Percentiles rank a stretch among this genome's conserved stretches.
Evolutionary conservation across 1,140 invertebrate species (phyloP).

Genomic region (Sycophaga agraensis): DNA sequence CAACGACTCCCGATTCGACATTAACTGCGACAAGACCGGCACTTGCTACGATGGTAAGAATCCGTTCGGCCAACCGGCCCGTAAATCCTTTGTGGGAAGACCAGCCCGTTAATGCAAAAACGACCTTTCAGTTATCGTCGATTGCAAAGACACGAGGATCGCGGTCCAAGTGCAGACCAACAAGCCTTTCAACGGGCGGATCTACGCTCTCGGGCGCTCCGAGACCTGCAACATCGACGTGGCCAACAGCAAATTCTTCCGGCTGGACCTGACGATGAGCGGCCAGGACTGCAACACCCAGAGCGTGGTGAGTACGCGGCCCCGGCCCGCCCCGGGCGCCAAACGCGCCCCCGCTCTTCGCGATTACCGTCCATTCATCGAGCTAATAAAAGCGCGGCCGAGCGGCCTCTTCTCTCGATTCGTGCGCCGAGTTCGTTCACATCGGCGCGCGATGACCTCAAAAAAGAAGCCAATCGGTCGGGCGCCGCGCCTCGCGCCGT

Average conservation of each 20-base stretch:
- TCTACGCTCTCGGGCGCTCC: conserved; percentile 88
- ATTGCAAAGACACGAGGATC: conserved; percentile 92
- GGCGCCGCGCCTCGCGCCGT: no score
- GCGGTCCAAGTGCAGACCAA: conserved; percentile 90
- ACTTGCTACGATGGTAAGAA: conserved; percentile 92
- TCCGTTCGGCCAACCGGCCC: no score
- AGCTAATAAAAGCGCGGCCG: no score
- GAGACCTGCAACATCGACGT: conserved; percentile 95
- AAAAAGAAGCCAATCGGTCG: no score
- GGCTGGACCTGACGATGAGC: conserved; percentile 87
- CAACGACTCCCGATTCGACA: conserved; percentile 66
- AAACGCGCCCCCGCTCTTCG: no score
- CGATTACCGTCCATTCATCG: no score
- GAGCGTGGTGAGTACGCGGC: conserved; percentile 83
- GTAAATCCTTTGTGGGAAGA: no score
- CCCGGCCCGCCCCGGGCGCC: no score
- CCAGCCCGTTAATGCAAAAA: conserved; percentile 21
- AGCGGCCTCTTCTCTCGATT: no score
- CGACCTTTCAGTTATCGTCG: conserved; percentile 80
- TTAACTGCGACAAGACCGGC: conserved; percentile 91
- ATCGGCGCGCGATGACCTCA: no score
- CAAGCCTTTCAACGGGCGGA: conserved; percentile 90
- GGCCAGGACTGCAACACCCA: conserved; percentile 94
- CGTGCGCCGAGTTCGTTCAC: no score
- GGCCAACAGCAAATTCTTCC: conserved; percentile 87